A percentile compares a stretch with the other conserved stretches of the same genome.
Evolutionary conservation across 2,888 invertebrate species (phyloP).

Genomic region (Chloromyia formosa): DNA sequence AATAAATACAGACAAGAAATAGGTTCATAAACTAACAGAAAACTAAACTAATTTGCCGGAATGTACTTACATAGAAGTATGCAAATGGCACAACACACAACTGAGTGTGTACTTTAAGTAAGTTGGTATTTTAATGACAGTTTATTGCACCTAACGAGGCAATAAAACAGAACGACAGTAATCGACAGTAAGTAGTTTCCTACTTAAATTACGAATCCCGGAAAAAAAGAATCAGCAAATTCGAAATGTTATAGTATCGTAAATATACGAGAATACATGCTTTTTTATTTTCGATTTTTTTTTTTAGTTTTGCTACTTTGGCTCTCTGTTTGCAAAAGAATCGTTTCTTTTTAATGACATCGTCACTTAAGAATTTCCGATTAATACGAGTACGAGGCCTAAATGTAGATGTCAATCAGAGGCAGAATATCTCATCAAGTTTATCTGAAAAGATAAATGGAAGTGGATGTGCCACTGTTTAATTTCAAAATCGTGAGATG

Average conservation of each 20-base stretch:
- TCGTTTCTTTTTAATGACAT: neutral
- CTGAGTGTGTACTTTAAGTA: conserved; percentile 26
- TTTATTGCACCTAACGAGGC: conserved; percentile 42
- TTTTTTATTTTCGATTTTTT: conserved; percentile 7
- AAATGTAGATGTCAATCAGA: conserved; percentile 33
- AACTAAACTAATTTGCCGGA: conserved; percentile 34
- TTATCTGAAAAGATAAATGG: neutral
- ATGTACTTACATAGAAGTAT: conserved; percentile 19
- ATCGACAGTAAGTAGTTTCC: conserved; percentile 36
- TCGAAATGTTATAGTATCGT: too few species aligned
- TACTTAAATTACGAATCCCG: conserved; percentile 21
- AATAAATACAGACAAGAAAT: neutral
- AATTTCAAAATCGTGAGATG: too few species aligned
- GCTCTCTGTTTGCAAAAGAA: neutral
- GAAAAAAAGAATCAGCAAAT: conserved; percentile 1
- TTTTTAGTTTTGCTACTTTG: neutral
- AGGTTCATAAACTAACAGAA: conserved; percentile 9
- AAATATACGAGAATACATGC: neutral
- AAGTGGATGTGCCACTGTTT: neutral
- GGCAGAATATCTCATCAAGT: neutral
- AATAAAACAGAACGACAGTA: conserved; percentile 24
- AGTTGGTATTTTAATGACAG: conserved; percentile 40
- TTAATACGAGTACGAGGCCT: neutral
- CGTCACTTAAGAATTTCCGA: conserved; percentile 27
- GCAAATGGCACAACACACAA: conserved; percentile 18